phyloP scores from a whole-genome alignment of 2,888 invertebrate genomes.

The Sphaerophoria taeniata region DNA sequence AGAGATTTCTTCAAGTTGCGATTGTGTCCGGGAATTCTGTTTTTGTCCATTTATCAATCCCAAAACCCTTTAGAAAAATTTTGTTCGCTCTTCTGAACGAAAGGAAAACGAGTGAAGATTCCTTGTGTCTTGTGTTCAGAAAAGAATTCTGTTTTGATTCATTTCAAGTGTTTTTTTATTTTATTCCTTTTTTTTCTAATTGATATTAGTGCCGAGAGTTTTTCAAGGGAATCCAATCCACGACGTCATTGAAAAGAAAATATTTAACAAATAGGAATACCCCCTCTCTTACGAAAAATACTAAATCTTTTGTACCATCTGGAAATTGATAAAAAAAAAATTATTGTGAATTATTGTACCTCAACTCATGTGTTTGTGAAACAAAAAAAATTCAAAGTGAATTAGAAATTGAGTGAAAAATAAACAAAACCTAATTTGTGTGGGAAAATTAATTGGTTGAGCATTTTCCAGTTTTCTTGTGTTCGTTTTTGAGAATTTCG shows the following conservation, averaged over 20 bases:
- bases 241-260: constrained; percentile 28
- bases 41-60: neutral
- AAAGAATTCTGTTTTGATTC: neutral
- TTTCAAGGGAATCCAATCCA: constrained; percentile 29
- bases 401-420: constrained; percentile 10
- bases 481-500: constrained; percentile 39
- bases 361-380: constrained; percentile 53
- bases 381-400: neutral
- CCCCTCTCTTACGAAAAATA: constrained; percentile 7
- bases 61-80: neutral
- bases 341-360: constrained; percentile 57
- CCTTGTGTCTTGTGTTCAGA: neutral
- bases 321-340: constrained; percentile 10
- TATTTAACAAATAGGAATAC: neutral
- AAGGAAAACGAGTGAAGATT: neutral
- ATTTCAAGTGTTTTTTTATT: neutral
- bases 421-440: neutral
- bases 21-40: constrained; percentile 12
- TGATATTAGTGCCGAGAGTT: constrained; percentile 6
- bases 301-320: constrained; percentile 3
- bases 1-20: constrained; percentile 25
- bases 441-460: neutral
- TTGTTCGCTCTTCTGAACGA: neutral
- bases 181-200: neutral
- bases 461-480: constrained; percentile 1